A percentile compares a stretch with the other conserved stretches of the same genome.
phyloP scores from a whole-genome alignment of 2,888 invertebrate genomes.

The Leucoma salicis region DNA sequence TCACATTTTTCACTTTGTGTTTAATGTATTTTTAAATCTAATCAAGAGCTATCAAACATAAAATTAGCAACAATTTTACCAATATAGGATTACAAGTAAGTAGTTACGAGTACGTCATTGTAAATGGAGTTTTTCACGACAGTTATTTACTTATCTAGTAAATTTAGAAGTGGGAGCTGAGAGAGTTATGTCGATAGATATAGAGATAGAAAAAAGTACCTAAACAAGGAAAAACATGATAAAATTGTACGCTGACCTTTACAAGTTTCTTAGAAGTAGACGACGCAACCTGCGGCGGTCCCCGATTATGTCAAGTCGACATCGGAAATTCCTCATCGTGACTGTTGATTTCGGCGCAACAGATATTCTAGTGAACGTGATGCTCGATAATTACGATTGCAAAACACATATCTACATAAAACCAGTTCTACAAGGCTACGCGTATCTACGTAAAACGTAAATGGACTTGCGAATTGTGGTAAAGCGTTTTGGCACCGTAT shows the following conservation, averaged over 20 bases:
- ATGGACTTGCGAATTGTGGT: neutral
- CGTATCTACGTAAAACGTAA: neutral
- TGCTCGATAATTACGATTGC: slow-evolving; percentile 7
- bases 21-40: no score
- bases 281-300: slow-evolving; percentile 29
- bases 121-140: no score
- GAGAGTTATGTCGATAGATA: no score
- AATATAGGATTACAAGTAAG: no score
- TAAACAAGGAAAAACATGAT: slow-evolving; percentile 53
- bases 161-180: no score
- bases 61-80: no score
- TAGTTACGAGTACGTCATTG: no score
- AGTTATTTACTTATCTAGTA: no score
- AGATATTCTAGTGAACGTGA: slow-evolving; percentile 7
- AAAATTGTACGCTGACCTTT: slow-evolving; percentile 33
- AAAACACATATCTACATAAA: slow-evolving; percentile 13
- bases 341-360: slow-evolving; percentile 41
- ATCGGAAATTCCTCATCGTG: slow-evolving; percentile 59
- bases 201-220: slow-evolving; percentile 19
- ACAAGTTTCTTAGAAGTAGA: slow-evolving; percentile 52
- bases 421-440: slow-evolving; percentile 8
- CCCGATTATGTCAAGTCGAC: slow-evolving; percentile 44
- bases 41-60: no score
- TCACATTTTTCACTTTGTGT: no score
- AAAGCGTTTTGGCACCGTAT: slow-evolving; percentile 19